Evolutionary conservation across 2,888 invertebrate genomes (phyloP), one percentile per base, ranked within the genome.

Genomic region (Allygus modestus): DNA sequence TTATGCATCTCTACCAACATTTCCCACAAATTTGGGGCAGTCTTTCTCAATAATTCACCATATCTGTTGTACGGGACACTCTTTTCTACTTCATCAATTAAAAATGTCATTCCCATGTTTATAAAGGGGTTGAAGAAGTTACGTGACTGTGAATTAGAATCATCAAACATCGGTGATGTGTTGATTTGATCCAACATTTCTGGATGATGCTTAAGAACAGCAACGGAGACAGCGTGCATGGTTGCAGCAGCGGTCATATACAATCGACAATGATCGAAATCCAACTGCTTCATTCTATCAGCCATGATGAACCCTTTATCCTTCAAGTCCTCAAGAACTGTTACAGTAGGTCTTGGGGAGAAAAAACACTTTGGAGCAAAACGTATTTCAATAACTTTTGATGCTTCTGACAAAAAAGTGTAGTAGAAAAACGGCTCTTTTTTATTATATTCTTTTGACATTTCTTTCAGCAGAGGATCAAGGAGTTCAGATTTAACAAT

Each of bases 301-400:
- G 54, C 54, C 54, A 54, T 23, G 2, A 23, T n/a, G 23, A 54
- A 54, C 1, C 54, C 54, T 23, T n/a, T 23, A 23, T n/a, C 20
- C 26, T 61, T 65, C 17, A 81, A 81, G 17, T 81, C 81, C 33
- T 81, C 81, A 23, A 81, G 43, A 23, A 81, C n/a, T 12, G 58
- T 65, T 9, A 43, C 43, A 1, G 15, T 43, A 1, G 43, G 65
- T 41, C 20, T 43, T 9, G 81, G 43, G 4, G 81, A 81, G 4
- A 31, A 65, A 65, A 33, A 65, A 0, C 20, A 23, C 41, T 65
- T 81, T 1, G 81, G 81, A 17, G 43, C 58, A 26, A 41, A 65
- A 23, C 33, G 0, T 41, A 20, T 81, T 37, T 81, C 61, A 26
- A 0, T 5, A 17, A 61, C 9, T 11, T 37, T 9, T 0, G 12